Base-by-base conservation (phyloP, 2,113 vertebrate genomes). In the Fregetta grallaria region DNA sequence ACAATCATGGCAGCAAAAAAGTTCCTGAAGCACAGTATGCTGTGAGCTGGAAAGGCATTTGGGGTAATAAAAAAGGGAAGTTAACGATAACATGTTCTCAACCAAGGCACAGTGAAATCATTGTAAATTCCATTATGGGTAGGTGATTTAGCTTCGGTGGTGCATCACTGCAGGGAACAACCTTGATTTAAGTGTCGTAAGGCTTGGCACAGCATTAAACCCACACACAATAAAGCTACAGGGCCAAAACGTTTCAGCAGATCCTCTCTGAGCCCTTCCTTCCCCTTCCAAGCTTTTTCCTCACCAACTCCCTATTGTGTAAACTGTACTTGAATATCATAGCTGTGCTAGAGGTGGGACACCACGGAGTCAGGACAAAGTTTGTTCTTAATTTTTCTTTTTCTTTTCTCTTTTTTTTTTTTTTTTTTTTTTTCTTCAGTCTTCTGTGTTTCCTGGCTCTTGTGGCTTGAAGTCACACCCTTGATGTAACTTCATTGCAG, bases 61-160 rank as follows among this genome's bases (percentile, higher is more conserved):
- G 63, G 50, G 63, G 47, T 90, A 95, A 88, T 96, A 92, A 96
- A 94, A 94, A 73, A 44, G 55, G 67, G 78, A 88, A 92, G 63
- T 63, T 77, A 96, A 92, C 86, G 94, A 93, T 88, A 94, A 96
- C 38, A 15, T 77, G 63, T 93, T 94, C 96, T 94, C 82, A 96
- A 95, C 72, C 78, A 92, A 93, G 82, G 79, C n/a, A 70, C 36
- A 34, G 72, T 96, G 95, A 97, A 97, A 90, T 96, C 88, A 93
- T 71, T 94, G 86, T 44, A 29, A 88, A 95, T 96, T 95, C 88
- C 88, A 55, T 50, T 86, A 90, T 86, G 67, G 50, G 50, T 88
- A 93, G 84, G 93, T 93, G 91, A 88, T 94, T 91, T 91, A 90
- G 26, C 84, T 85, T 80, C 29, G 1, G 17, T 49, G 89, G 89